Conservation (phyloP, 2,113 vertebrate species). For the Bucco capensis region DNA sequence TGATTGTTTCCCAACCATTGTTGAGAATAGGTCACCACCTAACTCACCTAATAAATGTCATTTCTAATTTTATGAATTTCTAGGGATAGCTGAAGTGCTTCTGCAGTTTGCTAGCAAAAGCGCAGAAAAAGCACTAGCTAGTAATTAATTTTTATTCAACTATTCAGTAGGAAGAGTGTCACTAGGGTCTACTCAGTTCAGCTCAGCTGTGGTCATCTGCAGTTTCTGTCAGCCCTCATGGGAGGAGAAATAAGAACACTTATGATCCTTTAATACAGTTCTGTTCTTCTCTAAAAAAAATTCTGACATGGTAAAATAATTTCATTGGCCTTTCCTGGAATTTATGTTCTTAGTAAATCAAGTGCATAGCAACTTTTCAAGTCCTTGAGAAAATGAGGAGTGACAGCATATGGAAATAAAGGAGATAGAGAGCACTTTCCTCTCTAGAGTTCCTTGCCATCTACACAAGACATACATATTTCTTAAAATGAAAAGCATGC, state of each 20-base stretch:
- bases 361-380: background rate
- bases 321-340: background rate
- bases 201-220: background rate
- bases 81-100: background rate
- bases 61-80: background rate
- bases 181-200: background rate
- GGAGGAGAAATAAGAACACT: background rate
- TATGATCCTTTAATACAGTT: background rate
- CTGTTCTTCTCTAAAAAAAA: background rate
- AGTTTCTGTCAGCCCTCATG: background rate
- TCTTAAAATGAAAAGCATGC: background rate
- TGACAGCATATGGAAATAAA: background rate
- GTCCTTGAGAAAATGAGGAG: background rate
- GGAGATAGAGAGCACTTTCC: background rate
- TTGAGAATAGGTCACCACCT: background rate
- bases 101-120: background rate
- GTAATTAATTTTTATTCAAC: background rate
- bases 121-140: background rate
- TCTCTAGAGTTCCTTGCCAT: background rate
- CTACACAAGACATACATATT: background rate
- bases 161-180: background rate
- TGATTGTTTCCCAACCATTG: background rate
- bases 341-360: background rate
- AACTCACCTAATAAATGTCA: background rate
- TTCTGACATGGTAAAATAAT: background rate